A percentile compares a stretch with the other conserved stretches of the same genome.
These are phyloP conservation scores for Pitangus sulphuratus DNA, from an alignment of 2,797 vertebrate genomes.

Conservation along the genomic window DNA sequence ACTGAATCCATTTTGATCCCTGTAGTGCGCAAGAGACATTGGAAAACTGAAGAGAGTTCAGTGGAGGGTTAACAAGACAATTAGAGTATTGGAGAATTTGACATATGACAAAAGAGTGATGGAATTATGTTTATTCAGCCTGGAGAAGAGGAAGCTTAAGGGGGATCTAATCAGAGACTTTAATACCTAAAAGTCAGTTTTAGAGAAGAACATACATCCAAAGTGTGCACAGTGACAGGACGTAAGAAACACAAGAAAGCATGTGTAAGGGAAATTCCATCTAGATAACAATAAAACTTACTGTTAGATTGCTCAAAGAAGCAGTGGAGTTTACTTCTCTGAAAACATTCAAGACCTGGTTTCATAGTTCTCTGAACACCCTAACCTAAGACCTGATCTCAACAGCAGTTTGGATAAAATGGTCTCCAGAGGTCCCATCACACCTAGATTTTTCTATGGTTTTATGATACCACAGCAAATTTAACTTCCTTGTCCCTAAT, in stretches of 20 bases:
- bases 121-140: not conserved
- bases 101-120: not conserved
- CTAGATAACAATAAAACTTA: not conserved
- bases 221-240: not conserved
- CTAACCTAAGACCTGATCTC: not conserved
- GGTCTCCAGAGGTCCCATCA: not conserved
- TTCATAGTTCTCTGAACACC: not conserved
- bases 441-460: not conserved
- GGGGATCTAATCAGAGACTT: not conserved
- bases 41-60: not conserved
- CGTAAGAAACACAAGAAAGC: not conserved
- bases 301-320: not conserved
- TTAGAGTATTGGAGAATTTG: not conserved
- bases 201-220: not conserved
- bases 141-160: not conserved
- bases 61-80: not conserved
- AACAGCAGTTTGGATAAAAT: not conserved
- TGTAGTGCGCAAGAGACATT: not conserved
- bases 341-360: not conserved
- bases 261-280: not conserved
- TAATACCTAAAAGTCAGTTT: not conserved
- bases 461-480: not conserved
- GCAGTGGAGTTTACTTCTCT: not conserved
- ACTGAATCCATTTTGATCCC: not conserved
- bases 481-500: not conserved